Evolutionary conservation across 2,797 vertebrate species (phyloP), one percentile per base, ranked within the genome.

Genomic region (Lycodopsis pacificus): DNA sequence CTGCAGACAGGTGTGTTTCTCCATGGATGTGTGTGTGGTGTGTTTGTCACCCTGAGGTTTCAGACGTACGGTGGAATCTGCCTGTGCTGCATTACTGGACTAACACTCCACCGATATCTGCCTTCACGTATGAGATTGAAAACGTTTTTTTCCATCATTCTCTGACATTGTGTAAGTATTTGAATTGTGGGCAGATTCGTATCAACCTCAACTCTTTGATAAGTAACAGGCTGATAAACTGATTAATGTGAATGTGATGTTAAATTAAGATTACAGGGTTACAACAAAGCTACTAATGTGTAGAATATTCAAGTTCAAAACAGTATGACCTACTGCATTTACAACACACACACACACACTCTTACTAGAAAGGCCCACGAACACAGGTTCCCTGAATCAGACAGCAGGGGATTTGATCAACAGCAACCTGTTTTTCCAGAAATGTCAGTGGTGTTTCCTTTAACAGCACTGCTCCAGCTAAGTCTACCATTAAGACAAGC

Each of bases 381-480:
- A 19, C 4, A 12, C 56, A 76, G 71, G 71, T 80, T 68, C 57
- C 62, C 32, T 81, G 72, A 84, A 81, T 76, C 62, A 79, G 1
- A 66, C 81, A 85, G 44, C 53, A 79, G 77, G 65, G 11, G 40
- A 72, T 82, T 22, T 73, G 83, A 88, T 91, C 79, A 81, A 82
- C 87, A 90, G 86, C 75, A 93, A 95, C 95, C 92, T 73, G 95
- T 95, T 94, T 84, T 93, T 91, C 95, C 90, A 84, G 95, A 93
- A 93, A 89, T 88, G 65, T 90, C 82, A 92, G 80, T 71, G 76
- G 82, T 91, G 85, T 92, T 93, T 83, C 84, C 63, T 74, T 48
- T 14, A 79, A 42, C 73, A 71, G 70, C 38, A 2, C 27, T 57
- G 44, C 42, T 64, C 34, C 7, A 19, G 32, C 17, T 10, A 12